Evolutionary conservation across 2,888 invertebrate genomes (phyloP).

Genomic region (Bugula neritina): DNA sequence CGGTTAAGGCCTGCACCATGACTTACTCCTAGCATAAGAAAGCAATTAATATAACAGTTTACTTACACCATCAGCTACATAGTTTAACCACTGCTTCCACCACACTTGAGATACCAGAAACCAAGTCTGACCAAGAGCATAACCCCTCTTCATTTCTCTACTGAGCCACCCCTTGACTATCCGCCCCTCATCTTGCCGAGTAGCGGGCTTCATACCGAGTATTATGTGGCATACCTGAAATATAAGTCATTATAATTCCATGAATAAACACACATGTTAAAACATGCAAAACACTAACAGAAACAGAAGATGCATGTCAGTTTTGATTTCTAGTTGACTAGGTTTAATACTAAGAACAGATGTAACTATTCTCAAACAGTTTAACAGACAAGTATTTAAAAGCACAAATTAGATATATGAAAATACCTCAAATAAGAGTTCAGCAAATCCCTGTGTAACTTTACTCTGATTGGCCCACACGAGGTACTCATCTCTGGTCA

Average conservation of each 20-base stretch:
- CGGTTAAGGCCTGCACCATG: too few relatives aligned
- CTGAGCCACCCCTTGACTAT: constrained; percentile 67
- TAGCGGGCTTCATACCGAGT: constrained; percentile 73
- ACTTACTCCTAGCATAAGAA: too few relatives aligned
- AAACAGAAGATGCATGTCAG: too few relatives aligned
- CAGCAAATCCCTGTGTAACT: constrained; percentile 52
- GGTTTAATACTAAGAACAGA: too few relatives aligned
- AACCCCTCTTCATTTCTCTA: constrained; percentile 69
- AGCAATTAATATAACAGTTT: too few relatives aligned
- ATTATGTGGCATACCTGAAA: constrained; percentile 75
- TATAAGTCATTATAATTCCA: too few relatives aligned
- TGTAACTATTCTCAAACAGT: too few relatives aligned
- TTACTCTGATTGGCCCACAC: constrained; percentile 75
- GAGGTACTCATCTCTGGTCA: constrained; percentile 76
- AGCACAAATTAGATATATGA: too few relatives aligned
- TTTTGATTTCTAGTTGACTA: too few relatives aligned
- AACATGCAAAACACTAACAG: too few relatives aligned
- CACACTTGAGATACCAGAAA: constrained; percentile 77
- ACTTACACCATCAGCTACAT: constrained; percentile 56
- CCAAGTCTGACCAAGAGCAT: constrained; percentile 79
- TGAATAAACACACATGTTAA: too few relatives aligned
- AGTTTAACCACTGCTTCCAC: constrained; percentile 76
- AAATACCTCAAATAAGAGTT: constrained; percentile 53
- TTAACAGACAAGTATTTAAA: too few relatives aligned
- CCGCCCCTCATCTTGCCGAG: constrained; percentile 68